Conservation (phyloP, 2,797 vertebrate species). For the Sebastes nivosus region DNA sequence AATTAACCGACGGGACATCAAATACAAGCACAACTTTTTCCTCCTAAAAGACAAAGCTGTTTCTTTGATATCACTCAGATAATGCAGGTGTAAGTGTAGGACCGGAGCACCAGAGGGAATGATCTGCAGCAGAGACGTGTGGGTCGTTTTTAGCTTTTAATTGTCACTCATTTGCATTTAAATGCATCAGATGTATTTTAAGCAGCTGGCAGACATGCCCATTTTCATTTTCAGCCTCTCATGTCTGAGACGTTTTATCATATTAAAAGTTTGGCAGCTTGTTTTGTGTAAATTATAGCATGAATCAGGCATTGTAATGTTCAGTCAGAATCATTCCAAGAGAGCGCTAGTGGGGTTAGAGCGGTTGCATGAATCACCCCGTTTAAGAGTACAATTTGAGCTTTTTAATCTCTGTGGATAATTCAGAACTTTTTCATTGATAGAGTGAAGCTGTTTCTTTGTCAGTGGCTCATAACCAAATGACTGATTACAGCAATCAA, state of each 20-base stretch:
- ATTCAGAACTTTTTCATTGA: not conserved
- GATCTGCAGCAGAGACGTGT: not conserved
- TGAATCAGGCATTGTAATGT: not conserved
- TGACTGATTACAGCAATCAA: conserved; percentile 89
- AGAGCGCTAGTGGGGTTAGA: not conserved
- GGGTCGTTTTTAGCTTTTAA: not conserved
- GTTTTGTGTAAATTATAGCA: not conserved
- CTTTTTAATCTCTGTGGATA: not conserved
- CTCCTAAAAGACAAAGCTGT: no score
- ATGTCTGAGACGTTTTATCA: not conserved
- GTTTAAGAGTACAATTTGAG: not conserved
- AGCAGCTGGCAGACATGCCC: not conserved
- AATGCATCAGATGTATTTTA: not conserved
- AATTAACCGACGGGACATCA: not conserved
- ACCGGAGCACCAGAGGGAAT: not conserved
- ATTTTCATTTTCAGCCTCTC: not conserved
- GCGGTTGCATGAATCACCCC: not conserved
- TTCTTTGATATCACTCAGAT: not conserved
- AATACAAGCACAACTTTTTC: not conserved
- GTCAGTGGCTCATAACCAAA: conserved; percentile 35
- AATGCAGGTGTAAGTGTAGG: not conserved
- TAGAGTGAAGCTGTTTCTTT: not conserved
- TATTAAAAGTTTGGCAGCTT: not conserved
- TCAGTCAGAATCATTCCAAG: not conserved
- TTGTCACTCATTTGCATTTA: not conserved